A percentile compares a stretch with the other conserved stretches of the same genome.
Evolutionary conservation across 2,888 invertebrate genomes (phyloP).

Genomic region (Hymenopus coronatus): DNA sequence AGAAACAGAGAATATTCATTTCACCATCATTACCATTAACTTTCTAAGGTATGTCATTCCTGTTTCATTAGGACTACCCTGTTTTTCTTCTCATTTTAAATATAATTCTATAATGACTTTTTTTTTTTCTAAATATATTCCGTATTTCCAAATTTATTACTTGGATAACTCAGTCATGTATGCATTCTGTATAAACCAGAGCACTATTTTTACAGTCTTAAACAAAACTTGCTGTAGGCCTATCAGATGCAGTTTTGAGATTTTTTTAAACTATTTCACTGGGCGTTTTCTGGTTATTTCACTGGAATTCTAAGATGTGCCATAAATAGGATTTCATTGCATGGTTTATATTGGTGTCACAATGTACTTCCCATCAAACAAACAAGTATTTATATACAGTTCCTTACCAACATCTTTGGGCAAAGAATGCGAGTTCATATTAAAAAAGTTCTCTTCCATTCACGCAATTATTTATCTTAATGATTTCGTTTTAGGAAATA

Average conservation of each 20-base stretch:
- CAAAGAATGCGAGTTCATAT: neutral
- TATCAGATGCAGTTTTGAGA: neutral
- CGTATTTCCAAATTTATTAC: neutral
- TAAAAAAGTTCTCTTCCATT: neutral
- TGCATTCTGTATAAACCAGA: neutral
- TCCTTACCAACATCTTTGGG: neutral
- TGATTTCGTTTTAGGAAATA: neutral
- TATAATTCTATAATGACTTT: neutral
- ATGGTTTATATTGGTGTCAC: neutral
- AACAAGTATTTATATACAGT: neutral
- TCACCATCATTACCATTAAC: neutral
- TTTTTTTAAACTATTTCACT: neutral
- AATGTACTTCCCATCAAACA: neutral
- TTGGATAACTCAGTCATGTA: neutral
- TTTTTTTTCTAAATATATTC: neutral
- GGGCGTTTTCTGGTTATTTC: neutral
- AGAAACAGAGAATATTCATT: neutral
- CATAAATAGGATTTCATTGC: neutral
- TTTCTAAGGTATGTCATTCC: neutral
- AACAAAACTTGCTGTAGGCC: conserved; percentile 13
- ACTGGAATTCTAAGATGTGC: neutral
- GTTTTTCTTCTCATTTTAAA: neutral
- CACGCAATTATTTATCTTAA: neutral
- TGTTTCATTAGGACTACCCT: neutral
- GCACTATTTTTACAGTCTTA: conserved; percentile 9